Base-by-base conservation (phyloP, 2,888 invertebrate genomes). In the Auanema freiburgensis region DNA sequence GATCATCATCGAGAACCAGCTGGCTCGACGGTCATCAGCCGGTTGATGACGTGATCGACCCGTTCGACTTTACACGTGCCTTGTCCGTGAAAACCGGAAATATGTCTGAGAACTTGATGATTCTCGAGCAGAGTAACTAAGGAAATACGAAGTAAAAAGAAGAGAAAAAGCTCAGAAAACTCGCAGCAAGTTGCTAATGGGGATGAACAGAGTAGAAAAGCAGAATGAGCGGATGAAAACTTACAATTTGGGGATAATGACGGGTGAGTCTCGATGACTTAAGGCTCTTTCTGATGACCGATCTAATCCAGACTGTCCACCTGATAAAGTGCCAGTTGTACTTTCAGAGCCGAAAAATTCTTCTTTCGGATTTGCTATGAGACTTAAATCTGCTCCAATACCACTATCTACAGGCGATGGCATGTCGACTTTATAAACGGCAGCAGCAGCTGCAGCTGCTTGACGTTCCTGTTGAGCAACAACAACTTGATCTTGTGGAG, bases 231-330 rank as follows among this genome's bases (percentile, higher is more conserved):
- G 8, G 33, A 59, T 23, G n/a, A 50, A 60, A 84, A 91, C 93
- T 92, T 88, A 94, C 93, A 93, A 88, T 91, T 95, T 95, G 85
- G 93, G 92, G 87, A 95, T 95, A 88, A 94, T 93, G 84, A 95
- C 65, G 8, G 83, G 83, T 6, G 83, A 79, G 50, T 81, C 81
- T 33, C 83, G 65, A 67, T 80, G 78, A 44, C 66, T 66, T 8
- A 76, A 57, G 6, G 74, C 71, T 50, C 76, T 23, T 40, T 76
- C 76, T 41, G 68, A 66, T 52, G 67, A 67, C 50, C 78, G 46
- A 23, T 78, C 78, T 52, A 67, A 43, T 4, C 56, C 44, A 18
- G 53, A 56, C 8, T 33, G 33, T 33, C 33, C 33, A 33, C 33
- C 33, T 33, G 33, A 33, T 33, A 33, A 33, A 33, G 33, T 33